Conservation (phyloP, 2,113 vertebrate species). For the Podarcis cretensis region DNA sequence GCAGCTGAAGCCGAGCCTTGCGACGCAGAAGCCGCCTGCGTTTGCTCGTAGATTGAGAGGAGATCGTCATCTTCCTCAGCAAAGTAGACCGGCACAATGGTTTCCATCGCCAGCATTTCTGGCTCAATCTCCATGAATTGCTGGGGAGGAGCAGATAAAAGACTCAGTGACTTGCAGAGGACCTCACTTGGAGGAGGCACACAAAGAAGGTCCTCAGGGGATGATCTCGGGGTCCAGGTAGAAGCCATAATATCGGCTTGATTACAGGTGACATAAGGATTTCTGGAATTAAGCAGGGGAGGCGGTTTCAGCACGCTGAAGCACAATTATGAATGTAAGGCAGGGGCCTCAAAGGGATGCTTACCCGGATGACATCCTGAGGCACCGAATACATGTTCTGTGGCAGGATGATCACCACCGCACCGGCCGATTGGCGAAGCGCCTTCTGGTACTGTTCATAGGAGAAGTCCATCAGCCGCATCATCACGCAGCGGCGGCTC, state of each 20-base stretch:
- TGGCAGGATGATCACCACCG: slow-evolving; percentile 95
- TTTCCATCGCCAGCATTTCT: slow-evolving; percentile 96
- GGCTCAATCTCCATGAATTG: slow-evolving; percentile 99
- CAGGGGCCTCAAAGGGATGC: background rate
- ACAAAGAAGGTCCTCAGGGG: too few species aligned
- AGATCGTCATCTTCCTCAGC: slow-evolving; percentile 95
- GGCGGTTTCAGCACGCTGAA: background rate
- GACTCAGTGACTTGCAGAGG: background rate
- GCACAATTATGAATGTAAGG: too few species aligned
- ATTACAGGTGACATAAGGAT: background rate
- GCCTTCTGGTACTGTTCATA: slow-evolving; percentile 96
- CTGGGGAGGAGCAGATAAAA: slow-evolving; percentile 68
- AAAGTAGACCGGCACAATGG: slow-evolving; percentile 95
- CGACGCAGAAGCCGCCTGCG: slow-evolving; percentile 88
- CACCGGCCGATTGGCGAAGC: slow-evolving; percentile 92
- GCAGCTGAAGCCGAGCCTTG: slow-evolving; percentile 92
- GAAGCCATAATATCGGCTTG: background rate
- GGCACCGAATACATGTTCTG: slow-evolving; percentile 92
- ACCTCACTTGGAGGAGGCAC: too few species aligned
- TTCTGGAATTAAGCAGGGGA: background rate
- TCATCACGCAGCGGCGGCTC: slow-evolving; percentile 96
- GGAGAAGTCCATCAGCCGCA: slow-evolving; percentile 93
- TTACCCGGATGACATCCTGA: slow-evolving; percentile 93
- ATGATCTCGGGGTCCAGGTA: too few species aligned
- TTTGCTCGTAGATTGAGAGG: slow-evolving; percentile 95